Evolutionary conservation across 1,140 invertebrate species (phyloP), one percentile per base, ranked within the genome.

Genomic region (Lithobius niger): DNA sequence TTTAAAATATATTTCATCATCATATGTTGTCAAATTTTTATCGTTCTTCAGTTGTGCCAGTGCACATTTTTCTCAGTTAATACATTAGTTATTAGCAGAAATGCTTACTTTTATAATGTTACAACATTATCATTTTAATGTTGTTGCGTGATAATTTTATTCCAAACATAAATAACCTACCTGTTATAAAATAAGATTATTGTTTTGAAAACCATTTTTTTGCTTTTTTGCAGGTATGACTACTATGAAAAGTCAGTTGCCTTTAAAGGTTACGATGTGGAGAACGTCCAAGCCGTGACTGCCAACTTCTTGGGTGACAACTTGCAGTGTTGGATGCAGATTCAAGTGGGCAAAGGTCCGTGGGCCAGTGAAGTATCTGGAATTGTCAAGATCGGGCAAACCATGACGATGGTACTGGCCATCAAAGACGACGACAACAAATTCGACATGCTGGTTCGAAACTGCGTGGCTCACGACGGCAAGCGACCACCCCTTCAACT

Each of bases 401-500:
- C 89, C 0, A 93, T 94, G 89, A 94, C 89, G 0, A 92, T 94
- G 88, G 89, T 93, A 1, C 70, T 94, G 47, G 90, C 89, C 19
- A 94, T 94, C 61, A 93, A 94, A 69, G 90, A 94, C 61, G 89
- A 93, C 58, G 90, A 94, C 70, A 91, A 89, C 63, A 94, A 93
- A 72, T 94, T 94, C 66, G 90, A 94, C 61, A 93, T 94, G 89
- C 69, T 94, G 58, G 89, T 94, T 0, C 74, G 89, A 27, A 94
- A 94, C 71, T 94, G 89, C 67, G 88, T 95, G 3, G 90, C 90
- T 53, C 89, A 94, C 59, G 90, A 95, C 65, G 90, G 90, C 21
- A 91, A 93, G 69, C 76, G 89, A 48, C 57, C 61, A 6, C 89
- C 89, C 1, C 93, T 95, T 55, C 88, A 93, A 70, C 71, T 95